Evolutionary conservation across 2,888 invertebrate species (phyloP), one percentile per base, ranked within the genome.

Genomic region (Leptopilina drosophilae): DNA sequence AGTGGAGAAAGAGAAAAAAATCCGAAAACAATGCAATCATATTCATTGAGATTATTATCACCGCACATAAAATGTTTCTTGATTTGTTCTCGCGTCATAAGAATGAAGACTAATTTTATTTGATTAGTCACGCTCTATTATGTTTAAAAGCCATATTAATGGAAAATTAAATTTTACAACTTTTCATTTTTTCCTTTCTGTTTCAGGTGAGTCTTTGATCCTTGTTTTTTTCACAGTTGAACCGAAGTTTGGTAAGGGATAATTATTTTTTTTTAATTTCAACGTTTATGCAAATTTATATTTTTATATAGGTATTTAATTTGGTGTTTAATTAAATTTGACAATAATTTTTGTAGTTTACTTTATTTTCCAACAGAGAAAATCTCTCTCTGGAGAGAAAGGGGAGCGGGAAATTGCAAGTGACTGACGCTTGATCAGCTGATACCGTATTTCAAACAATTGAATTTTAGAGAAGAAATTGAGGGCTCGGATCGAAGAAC

Each of bases 101-200:
- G 7, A 5, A 62, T 20, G 59, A 59, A 59, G 14, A n/a, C n/a
- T 42, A 42, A 42, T 42, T 42, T 59, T 59, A 59, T 7, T 59
- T 59, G 62, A 62, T 9, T 66, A 73, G 56, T 40, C 33, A 59
- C 33, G n/a, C 14, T 56, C n/a, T 53, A 49, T 69, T 69, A 53
- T 42, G 42, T 42, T 42, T 42, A 42, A 42, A 42, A 42, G 42
- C 42, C 8, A 42, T 8, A 42, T 42, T 42, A n/a, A 59, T n/a
- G 8, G 8, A 15, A 62, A 20, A 62, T 7, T 62, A 40, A 64
- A 14, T 20, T 64, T 7, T 11, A 11, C 64, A 33, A 33, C 5
- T 4, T 20, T 14, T 56, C 20, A 20, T 20, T 40, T 73, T 33
- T 67, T 0, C 0, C 53, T 73, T 20, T 73, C 9, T 73, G 73